These are phyloP conservation scores for Otus sunia DNA, from an alignment of 2,113 vertebrate species.

Conservation along the genomic window DNA sequence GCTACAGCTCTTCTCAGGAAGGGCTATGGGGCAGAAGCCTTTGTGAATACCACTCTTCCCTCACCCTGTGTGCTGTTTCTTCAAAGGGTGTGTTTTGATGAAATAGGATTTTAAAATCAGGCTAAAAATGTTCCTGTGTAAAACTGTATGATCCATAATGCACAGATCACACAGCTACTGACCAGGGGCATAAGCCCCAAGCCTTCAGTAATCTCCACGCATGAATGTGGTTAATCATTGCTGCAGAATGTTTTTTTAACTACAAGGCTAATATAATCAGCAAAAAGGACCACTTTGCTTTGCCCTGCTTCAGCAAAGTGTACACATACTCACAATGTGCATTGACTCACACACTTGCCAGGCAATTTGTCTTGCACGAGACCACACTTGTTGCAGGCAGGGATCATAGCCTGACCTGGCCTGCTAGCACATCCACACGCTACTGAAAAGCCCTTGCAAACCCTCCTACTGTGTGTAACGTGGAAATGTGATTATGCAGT, in stretches of 20 bases:
- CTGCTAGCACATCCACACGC: background rate
- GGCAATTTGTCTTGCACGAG: background rate
- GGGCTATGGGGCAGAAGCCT: background rate
- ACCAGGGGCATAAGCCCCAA: background rate
- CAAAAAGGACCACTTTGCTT: background rate
- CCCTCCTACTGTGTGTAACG: background rate
- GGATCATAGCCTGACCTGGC: background rate
- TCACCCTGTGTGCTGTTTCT: background rate
- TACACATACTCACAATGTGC: background rate
- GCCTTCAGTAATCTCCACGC: background rate
- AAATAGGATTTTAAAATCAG: background rate
- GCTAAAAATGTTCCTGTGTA: background rate
- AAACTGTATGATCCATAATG: background rate
- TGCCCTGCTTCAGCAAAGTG: background rate
- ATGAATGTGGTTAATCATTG: background rate
- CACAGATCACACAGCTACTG: background rate
- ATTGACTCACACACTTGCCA: background rate
- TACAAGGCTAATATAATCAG: background rate
- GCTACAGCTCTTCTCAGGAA: background rate
- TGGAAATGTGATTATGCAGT: fast-evolving
- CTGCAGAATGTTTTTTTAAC: background rate
- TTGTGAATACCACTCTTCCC: background rate
- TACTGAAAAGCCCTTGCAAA: background rate
- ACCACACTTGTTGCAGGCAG: background rate
- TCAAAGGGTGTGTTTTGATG: background rate